A percentile compares a stretch with the other conserved stretches of the same genome.
These are phyloP conservation scores for Antitype chi DNA, from an alignment of 2,888 invertebrate genomes.

Conservation along the genomic window DNA sequence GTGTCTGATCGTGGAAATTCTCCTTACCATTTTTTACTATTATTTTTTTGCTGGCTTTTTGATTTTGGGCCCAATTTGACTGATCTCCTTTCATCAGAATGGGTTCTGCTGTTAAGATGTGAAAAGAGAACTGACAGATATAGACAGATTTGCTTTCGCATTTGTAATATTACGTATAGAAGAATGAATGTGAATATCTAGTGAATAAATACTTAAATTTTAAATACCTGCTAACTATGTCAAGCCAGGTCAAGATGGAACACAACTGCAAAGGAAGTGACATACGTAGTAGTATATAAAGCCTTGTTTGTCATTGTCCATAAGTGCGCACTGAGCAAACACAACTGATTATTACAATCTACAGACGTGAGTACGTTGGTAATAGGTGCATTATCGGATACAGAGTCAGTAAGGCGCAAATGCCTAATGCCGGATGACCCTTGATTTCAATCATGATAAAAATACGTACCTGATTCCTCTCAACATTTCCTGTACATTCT, in stretches of 20 bases:
- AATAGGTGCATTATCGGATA: conserved; percentile 55
- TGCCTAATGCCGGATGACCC: conserved; percentile 50
- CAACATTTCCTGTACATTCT: conserved; percentile 25
- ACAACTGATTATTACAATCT: conserved; percentile 74
- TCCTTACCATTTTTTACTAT: no score
- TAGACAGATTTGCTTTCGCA: neutral
- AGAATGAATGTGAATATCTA: neutral
- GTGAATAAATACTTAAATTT: conserved; percentile 5
- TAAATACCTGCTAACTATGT: conserved; percentile 55
- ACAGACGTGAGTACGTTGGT: conserved; percentile 69
- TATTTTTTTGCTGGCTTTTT: no score
- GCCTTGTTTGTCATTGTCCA: conserved; percentile 75
- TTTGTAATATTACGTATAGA: neutral
- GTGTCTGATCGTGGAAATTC: no score
- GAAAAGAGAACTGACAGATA: neutral
- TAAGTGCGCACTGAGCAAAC: conserved; percentile 72
- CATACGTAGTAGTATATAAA: conserved; percentile 73
- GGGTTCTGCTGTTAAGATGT: neutral
- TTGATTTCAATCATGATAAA: conserved; percentile 49
- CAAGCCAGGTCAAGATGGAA: conserved; percentile 38
- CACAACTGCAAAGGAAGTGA: conserved; percentile 64
- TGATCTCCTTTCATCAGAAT: neutral
- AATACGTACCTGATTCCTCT: conserved; percentile 17
- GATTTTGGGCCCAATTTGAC: no score
- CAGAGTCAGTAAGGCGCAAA: conserved; percentile 27